Evolutionary conservation across 2,113 vertebrate species (phyloP), one percentile per base, ranked within the genome.

Genomic region (Australoheros scitulus): DNA sequence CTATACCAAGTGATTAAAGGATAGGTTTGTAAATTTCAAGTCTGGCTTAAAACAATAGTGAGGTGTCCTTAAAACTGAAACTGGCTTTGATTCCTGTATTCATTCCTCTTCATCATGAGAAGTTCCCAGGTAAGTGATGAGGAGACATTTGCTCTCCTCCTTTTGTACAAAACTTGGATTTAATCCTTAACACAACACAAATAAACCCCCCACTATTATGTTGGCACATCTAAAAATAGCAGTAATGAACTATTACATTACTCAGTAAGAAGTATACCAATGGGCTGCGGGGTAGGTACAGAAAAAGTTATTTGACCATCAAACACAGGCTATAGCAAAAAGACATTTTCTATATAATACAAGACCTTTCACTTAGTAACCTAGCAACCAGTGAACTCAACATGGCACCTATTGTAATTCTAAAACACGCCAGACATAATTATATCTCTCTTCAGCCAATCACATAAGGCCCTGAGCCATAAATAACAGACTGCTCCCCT

Each of bases 401-500:
- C 88, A 92, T 85, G 81, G 84, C 84, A 86, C 18, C 89, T 87
- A 90, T 74, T 92, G 87, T 90, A 89, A 88, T 85, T 87, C 84
- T 88, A 91, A 93, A 91, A 93, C 83, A 90, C 17, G 13, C 88
- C 84, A 89, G 88, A 92, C 92, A 93, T 94, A 95, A 96, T 95
- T 94, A 94, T 93, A 94, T 94, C 85, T 91, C 91, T 87, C 32
- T 60, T 80, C 83, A 87, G 83, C 93, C 92, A 95, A 95, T 95
- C 93, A 89, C 87, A 87, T 80, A 74, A 84, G 78, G 80, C 81
- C 81, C 80, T 83, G 87, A 91, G 82, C 93, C 94, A 94, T 93
- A 94, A 94, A 95, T 93, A 95, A 93, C 91, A 94, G 85, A 88
- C 84, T 81, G 90, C 88, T 94, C 92, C 89, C 93, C 91, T 91